phyloP scores from a whole-genome alignment of 2,113 vertebrate species.

The Thunnus thynnus region DNA sequence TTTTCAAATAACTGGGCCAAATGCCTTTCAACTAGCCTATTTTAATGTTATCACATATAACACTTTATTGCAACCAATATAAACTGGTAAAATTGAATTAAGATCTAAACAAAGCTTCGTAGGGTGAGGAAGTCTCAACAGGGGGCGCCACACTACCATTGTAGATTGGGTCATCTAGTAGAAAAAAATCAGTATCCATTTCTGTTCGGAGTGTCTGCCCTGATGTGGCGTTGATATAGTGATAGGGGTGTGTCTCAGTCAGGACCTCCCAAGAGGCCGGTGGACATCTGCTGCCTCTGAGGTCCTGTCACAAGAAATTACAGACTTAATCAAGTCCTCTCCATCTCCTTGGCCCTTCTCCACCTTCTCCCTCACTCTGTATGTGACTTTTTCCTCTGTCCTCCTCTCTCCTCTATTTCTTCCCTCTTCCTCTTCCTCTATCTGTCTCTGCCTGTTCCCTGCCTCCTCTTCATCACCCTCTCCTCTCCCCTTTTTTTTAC shows the following conservation, averaged over 20 bases:
- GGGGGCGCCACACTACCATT: slow-evolving; percentile 15
- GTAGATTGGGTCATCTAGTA: not conserved
- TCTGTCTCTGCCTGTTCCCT: not conserved
- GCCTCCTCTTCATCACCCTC: not conserved
- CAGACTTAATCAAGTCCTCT: slow-evolving; percentile 70
- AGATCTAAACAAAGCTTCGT: not conserved
- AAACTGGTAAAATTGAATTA: not conserved
- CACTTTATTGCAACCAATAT: not conserved
- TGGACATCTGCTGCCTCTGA: slow-evolving; percentile 72
- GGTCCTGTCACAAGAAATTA: slow-evolving; percentile 73
- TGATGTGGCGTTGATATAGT: slow-evolving; percentile 61
- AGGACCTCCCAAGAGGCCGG: slow-evolving; percentile 63
- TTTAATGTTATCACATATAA: not conserved
- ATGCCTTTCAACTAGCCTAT: not conserved
- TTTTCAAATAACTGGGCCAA: not conserved
- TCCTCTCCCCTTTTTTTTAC: not conserved
- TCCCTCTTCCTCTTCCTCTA: not conserved
- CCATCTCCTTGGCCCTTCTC: slow-evolving; percentile 44
- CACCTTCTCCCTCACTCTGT: slow-evolving; percentile 14
- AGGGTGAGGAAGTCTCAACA: not conserved
- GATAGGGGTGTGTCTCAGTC: slow-evolving; percentile 52
- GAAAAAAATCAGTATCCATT: slow-evolving; percentile 33
- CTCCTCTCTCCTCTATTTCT: not conserved
- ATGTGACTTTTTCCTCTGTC: slow-evolving; percentile 11
- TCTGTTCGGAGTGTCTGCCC: slow-evolving; percentile 12